Base-by-base conservation (phyloP, 92 coral and sea anemone genomes). In the Epizoanthus illoricatus region DNA sequence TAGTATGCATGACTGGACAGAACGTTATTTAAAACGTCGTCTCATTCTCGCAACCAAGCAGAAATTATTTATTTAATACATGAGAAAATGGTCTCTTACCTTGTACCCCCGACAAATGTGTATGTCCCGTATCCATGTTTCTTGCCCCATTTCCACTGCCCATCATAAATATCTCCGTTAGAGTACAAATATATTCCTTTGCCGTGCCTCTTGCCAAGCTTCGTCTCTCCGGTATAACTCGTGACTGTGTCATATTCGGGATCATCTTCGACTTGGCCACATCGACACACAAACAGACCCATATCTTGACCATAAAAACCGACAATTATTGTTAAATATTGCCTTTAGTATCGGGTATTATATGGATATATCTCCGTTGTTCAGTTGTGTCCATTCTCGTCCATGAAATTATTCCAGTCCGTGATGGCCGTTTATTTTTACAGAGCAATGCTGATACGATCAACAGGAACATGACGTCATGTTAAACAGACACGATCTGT, bases 71-170 rank as follows among this genome's bases (percentile, higher is more conserved):
- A 16, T 3, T 24, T 18, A 68, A 24, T 13, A 41, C 5, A n/a
- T 41, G 8, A 39, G 43, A 68, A 39, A 45, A 45, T 49, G 15
- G 9, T 16, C 0, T 67, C 94, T 92, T 66, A 92, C 95, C 73
- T 70, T 66, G 18, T 71, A 57, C 94, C 93, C 19, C 74, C 83
- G 13, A 8, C 42, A 36, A 5, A 78, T 1, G 89, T 90, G 42
- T 92, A 94, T 4, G 64, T 65, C 23, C 97, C 98, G 74, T 66
- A 90, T 0, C 98, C 98, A 62, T 90, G 97, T 76, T 90, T 94
- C 74, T 83, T 79, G 10, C 92, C 85, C 87, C 87, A 86, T 69
- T 86, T 85, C 98, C 98, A 94, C 23, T 92, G 62, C 10, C 98
- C 98, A 20, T 90, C 89, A 67, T 90, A 94, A 5, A 62, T 71